A percentile compares a stretch with the other conserved stretches of the same genome.
These are phyloP conservation scores for Crossoptilon crossoptilon DNA, from an alignment of 2,797 vertebrate genomes.

Conservation along the genomic window DNA sequence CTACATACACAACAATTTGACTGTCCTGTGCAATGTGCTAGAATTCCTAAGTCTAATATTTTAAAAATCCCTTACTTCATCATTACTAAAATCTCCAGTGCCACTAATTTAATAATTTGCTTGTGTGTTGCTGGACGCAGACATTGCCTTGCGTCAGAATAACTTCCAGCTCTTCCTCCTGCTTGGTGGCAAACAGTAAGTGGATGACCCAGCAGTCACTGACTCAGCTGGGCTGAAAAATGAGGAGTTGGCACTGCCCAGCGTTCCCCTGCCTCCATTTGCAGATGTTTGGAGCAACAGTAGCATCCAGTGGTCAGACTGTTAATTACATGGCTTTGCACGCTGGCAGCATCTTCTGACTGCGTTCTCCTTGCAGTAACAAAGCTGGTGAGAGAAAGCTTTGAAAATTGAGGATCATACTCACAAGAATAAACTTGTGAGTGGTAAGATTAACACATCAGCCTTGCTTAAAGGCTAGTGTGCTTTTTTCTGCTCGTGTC, in stretches of 20 bases:
- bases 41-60: not conserved
- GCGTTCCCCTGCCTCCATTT: not conserved
- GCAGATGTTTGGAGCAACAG: constrained; percentile 59
- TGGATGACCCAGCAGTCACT: not conserved
- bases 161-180: not conserved
- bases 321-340: constrained; percentile 39
- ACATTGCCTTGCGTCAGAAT: not conserved
- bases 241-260: not conserved
- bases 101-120: not conserved
- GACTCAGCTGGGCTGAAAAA: not conserved
- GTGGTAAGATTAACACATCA: not conserved
- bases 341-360: not conserved
- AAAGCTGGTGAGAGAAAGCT: not conserved
- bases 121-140: not conserved
- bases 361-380: not conserved
- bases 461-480: not conserved
- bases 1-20: not conserved
- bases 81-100: not conserved
- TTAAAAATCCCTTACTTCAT: not conserved
- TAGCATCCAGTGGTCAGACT: constrained; percentile 62
- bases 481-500: not conserved
- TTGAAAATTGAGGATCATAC: not conserved
- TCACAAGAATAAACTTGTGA: not conserved
- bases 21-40: not conserved
- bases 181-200: not conserved